Evolutionary conservation across 2,113 vertebrate genomes (phyloP), one percentile per base, ranked within the genome.

Genomic region (Cyanocitta stelleri): DNA sequence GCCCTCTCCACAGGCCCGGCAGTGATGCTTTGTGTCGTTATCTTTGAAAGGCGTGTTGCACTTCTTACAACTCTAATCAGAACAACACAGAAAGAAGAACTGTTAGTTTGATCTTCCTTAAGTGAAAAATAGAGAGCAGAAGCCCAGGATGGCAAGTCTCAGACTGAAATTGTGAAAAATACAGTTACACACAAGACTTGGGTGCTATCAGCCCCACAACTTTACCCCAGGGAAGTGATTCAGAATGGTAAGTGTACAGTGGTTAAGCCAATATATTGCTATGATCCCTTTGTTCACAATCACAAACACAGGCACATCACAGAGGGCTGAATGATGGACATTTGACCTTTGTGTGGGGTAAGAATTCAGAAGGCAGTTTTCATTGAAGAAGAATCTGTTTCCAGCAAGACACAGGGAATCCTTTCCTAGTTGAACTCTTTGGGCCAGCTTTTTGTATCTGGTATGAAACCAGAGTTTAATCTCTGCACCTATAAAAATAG

Each of bases 21-120:
- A 99, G 97, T 99, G 99, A 88, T 99, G 99, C 97, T 99, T 99
- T 8, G 99, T 99, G 97, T 99, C 98, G 0, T 99, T 99, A 54
- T 99, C 98, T 97, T 99, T 98, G 96, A 99, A 99, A 78, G 98
- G 97, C 0, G 96, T 98, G 11, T 97, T 98, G 88, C 99, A 99
- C 94, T 99, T 99, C 90, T 97, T 98, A 97, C 99, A 99, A 93
- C 97, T 99, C 99, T 99, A 95, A 91, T 90, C 35, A 95, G 85
- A 96, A 96, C 37, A 97, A 91, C 72, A 95, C 11, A 95, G 51
- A 96, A 81, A 89, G 62, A 82, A 87, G 87, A 86, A 56, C 61
- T 32, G 35, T 71, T 93, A 63, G 16, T 33, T 76, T 82, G 11
- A 55, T 37, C 61, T 83, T 83, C 58, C 46, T 79, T 37, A 81